phyloP scores from a whole-genome alignment of 2,113 vertebrate species.

The Herpetotheres cachinnans region DNA sequence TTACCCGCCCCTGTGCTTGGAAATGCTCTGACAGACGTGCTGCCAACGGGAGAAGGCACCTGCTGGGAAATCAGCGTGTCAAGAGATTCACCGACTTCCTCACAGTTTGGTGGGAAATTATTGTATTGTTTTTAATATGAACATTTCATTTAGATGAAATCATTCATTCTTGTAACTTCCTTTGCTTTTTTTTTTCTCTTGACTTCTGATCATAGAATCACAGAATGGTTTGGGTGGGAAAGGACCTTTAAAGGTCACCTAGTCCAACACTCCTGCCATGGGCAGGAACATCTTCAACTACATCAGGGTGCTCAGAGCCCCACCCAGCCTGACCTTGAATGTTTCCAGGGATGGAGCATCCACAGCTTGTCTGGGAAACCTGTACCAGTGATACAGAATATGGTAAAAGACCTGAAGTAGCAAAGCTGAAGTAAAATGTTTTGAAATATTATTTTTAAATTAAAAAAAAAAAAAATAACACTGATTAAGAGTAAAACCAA shows the following conservation, averaged over 20 bases:
- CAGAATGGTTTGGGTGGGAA: no score
- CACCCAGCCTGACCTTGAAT: no score
- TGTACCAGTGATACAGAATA: no score
- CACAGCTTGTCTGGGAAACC: neutral
- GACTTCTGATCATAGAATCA: no score
- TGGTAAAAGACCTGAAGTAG: neutral
- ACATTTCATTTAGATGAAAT: neutral
- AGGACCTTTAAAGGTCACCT: no score
- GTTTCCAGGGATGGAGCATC: no score
- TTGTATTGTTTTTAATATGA: neutral
- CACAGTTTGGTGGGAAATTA: neutral
- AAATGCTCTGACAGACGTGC: fast-evolving
- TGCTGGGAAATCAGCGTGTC: neutral
- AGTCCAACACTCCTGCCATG: no score
- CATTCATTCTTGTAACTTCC: neutral
- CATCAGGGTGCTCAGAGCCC: no score
- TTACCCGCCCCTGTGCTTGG: neutral
- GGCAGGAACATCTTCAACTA: no score
- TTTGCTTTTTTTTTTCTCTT: neutral
- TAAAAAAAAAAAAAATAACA: neutral
- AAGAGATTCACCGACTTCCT: neutral
- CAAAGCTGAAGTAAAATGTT: neutral
- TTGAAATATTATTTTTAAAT: neutral
- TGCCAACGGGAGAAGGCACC: no score
- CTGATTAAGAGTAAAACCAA: neutral